Conservation (phyloP, 2,113 vertebrate species). For the Picathartes gymnocephalus region DNA sequence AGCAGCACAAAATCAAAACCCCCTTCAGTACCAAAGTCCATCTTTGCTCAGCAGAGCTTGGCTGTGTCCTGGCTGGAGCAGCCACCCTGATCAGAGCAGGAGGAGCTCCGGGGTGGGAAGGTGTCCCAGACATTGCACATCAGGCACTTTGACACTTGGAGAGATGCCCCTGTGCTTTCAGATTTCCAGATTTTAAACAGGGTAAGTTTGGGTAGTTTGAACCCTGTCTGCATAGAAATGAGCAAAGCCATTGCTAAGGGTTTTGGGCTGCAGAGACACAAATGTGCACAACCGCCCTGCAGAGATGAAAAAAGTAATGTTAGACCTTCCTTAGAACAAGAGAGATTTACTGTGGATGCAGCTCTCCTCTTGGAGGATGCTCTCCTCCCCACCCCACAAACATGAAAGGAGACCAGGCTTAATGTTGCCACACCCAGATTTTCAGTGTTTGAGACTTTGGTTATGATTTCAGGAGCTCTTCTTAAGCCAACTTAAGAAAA, state of each 20-base stretch:
- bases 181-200: neutral
- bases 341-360: neutral
- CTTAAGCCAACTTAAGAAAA: neutral
- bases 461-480: neutral
- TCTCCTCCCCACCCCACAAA: neutral
- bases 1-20: neutral
- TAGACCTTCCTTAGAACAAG: neutral
- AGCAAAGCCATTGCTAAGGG: neutral
- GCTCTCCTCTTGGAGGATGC: neutral
- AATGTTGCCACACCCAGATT: neutral
- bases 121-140: neutral
- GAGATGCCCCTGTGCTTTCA: neutral
- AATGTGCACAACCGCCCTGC: neutral
- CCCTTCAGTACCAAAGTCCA: neutral
- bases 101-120: neutral
- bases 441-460: neutral
- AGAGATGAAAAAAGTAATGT: neutral
- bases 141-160: neutral
- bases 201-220: neutral
- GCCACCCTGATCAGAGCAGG: neutral
- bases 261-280: neutral
- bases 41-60: neutral
- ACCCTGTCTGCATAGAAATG: neutral
- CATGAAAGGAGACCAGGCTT: neutral
- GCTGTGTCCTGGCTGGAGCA: neutral